Conservation (phyloP, 2,797 vertebrate species). For the Ptychobarbus kaznakovi region DNA sequence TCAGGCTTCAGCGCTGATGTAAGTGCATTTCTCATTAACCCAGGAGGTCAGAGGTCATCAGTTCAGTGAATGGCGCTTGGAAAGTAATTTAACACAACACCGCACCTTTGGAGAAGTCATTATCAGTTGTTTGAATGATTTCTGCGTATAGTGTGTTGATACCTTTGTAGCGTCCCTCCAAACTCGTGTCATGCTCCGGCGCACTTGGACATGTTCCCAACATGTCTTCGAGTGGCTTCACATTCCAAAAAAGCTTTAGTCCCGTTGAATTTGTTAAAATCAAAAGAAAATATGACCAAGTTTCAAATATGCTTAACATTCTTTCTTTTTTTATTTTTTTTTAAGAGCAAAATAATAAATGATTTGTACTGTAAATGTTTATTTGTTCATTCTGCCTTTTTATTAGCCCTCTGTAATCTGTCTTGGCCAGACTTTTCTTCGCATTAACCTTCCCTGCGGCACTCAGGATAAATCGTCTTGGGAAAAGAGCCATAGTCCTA, state of each 20-base stretch:
- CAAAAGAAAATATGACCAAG: not conserved
- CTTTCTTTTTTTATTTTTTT: not conserved
- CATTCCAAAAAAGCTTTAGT: not conserved
- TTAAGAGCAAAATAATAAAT: not conserved
- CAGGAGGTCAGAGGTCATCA: constrained; percentile 25
- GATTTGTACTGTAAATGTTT: constrained; percentile 6
- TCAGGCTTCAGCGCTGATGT: constrained; percentile 15
- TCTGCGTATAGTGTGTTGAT: constrained; percentile 1
- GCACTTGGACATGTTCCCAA: not conserved
- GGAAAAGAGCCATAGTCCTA: constrained; percentile 5
- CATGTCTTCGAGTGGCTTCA: not conserved
- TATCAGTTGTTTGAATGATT: constrained; percentile 38
- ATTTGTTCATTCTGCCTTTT: not conserved
- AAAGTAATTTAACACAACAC: constrained; percentile 56
- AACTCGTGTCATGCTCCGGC: not conserved
- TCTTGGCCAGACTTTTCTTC: constrained; percentile 13
- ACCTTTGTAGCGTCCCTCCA: not conserved
- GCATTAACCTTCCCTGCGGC: not conserved
- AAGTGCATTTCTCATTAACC: constrained; percentile 42
- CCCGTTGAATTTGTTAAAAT: not conserved
- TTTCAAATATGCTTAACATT: not conserved
- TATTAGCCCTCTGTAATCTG: constrained; percentile 33
- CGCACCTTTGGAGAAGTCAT: constrained; percentile 42
- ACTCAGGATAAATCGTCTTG: not conserved
- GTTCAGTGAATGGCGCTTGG: constrained; percentile 15